Evolutionary conservation across 2,888 invertebrate genomes (phyloP), one percentile per base, ranked within the genome.

Genomic region (Strigamia maritima): DNA sequence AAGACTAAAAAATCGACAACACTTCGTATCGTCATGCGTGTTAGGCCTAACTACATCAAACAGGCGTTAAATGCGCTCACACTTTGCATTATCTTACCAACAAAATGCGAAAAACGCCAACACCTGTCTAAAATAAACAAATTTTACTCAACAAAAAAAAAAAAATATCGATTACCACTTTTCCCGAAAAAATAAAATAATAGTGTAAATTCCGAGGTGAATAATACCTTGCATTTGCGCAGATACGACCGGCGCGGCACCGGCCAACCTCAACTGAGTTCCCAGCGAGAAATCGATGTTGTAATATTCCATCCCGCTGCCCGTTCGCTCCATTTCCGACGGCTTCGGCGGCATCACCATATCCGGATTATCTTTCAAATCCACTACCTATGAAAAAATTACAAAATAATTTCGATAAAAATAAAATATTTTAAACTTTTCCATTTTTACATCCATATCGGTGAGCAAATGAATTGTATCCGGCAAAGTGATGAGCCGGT

Each of bases 201-300:
- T 19, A 16, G 4, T 54, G 6, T 4, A 54, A 54, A 54, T 54
- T 6, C 4, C 19, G 3, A 7, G 16, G 4, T 14, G 19, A 8
- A 75, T 28, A 26, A 35, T 28, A 92, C 92, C 90, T 81, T 89
- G 90, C 10, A 92, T 89, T 54, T 92, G 90, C 10, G 90, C 89
- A 0, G 93, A 91, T 79, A 91, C 90, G 1, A 93, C 92, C 10
- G 93, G 91, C 80, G 92, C 92, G 0, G 97, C 97, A 0, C 97
- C 97, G 24, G 97, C 97, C 81, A 96, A 87, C 81, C 94, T 90
- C 79, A 99, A 87, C 86, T 99, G 99, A 83, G 96, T 93, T 88
- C 96, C 95, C 81, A 99, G 88, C 0, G 98, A 97, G 88, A 99
- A 99, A 88, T 99, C 99, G 80, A 99, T 97, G 85, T 99, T 99